Conservation (phyloP, 1,140 invertebrate species). For the Diabrotica virgifera region DNA sequence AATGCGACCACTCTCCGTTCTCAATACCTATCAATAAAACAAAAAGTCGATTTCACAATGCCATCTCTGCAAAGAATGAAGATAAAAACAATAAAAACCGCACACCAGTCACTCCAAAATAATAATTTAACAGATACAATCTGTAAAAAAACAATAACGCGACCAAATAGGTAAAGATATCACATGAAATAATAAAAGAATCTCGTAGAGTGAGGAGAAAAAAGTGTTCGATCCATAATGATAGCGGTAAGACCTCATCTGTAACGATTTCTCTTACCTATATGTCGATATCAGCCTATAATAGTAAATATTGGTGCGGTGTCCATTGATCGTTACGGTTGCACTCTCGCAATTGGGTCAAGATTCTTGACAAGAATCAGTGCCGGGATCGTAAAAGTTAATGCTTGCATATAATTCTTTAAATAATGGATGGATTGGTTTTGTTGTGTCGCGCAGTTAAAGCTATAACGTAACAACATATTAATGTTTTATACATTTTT, state of each 20-base stretch:
- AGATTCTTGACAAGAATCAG: constrained; percentile 7
- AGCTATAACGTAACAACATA: too few relatives aligned
- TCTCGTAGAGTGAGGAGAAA: constrained; percentile 7
- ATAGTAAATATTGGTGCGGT: constrained; percentile 11
- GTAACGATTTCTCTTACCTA: constrained; percentile 21
- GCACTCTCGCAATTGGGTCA: constrained; percentile 16
- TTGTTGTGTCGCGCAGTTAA: neutral
- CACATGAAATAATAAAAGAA: constrained; percentile 14
- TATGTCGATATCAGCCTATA: constrained; percentile 16
- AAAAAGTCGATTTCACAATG: neutral
- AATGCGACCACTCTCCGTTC: too few relatives aligned
- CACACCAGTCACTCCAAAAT: neutral
- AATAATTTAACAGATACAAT: constrained; percentile 16
- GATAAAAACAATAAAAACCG: neutral
- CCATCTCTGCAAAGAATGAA: neutral
- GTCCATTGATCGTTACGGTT: constrained; percentile 3
- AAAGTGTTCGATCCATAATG: constrained; percentile 16
- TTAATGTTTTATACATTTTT: too few relatives aligned
- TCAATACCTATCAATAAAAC: too few relatives aligned
- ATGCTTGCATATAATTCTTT: constrained; percentile 6
- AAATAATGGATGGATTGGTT: neutral
- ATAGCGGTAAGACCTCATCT: constrained; percentile 17
- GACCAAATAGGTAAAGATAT: constrained; percentile 13
- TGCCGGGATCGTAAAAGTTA: constrained; percentile 16
- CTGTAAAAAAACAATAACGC: constrained; percentile 1